These are phyloP conservation scores for Phalacrocorax carbo DNA, from an alignment of 2,113 vertebrate genomes.

Conservation along the genomic window DNA sequence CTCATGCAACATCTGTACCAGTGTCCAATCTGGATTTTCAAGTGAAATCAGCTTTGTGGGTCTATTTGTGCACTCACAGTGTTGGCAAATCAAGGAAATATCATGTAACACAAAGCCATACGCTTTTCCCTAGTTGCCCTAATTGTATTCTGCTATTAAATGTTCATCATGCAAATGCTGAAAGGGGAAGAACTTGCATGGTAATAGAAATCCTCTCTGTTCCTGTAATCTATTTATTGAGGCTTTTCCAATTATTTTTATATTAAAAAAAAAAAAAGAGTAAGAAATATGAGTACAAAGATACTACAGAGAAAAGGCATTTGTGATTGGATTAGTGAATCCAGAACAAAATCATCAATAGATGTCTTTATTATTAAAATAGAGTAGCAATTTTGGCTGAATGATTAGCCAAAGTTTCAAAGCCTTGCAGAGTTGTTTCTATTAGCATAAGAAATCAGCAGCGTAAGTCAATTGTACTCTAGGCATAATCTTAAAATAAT, in stretches of 20 bases:
- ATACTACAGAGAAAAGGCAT: slow-evolving; percentile 16
- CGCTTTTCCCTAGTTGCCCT: slow-evolving; percentile 4
- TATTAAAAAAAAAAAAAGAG: background rate
- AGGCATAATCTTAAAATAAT: background rate
- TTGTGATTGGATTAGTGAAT: slow-evolving; percentile 39
- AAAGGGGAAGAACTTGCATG: background rate
- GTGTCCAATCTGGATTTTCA: background rate
- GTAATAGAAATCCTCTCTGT: slow-evolving; percentile 31
- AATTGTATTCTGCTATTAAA: slow-evolving; percentile 31
- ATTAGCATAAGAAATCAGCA: slow-evolving; percentile 32
- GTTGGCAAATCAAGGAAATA: background rate
- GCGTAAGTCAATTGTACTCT: background rate
- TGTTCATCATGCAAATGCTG: background rate
- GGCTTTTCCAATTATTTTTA: slow-evolving; percentile 39
- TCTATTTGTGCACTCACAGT: background rate
- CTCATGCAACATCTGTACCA: background rate
- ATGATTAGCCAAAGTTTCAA: slow-evolving; percentile 33
- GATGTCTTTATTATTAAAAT: slow-evolving; percentile 48
- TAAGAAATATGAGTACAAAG: slow-evolving; percentile 28
- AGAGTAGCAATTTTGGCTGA: slow-evolving; percentile 11
- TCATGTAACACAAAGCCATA: background rate
- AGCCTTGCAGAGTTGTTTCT: slow-evolving; percentile 8
- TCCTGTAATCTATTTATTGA: slow-evolving; percentile 45
- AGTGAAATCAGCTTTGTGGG: background rate
- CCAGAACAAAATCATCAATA: slow-evolving; percentile 44